These are phyloP conservation scores for Carpatolechia fugitivella DNA, from an alignment of 2,888 invertebrate species.

Conservation along the genomic window DNA sequence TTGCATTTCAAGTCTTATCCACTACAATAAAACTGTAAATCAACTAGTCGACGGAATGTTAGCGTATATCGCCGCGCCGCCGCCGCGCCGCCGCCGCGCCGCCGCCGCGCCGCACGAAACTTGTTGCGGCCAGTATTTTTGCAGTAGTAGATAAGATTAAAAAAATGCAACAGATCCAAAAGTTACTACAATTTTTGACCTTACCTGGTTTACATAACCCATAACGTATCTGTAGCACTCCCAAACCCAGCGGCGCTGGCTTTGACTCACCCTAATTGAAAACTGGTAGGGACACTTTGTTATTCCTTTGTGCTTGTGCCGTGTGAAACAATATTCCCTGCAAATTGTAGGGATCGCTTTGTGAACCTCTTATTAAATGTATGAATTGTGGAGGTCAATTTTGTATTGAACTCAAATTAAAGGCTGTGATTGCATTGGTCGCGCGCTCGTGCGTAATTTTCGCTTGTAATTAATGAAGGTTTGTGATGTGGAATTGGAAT, in stretches of 20 bases:
- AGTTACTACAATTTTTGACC: too few species aligned
- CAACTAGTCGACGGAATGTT: too few species aligned
- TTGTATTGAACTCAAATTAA: not conserved
- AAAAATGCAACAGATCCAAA: too few species aligned
- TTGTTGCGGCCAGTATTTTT: too few species aligned
- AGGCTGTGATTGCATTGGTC: not conserved
- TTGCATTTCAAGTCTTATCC: too few species aligned
- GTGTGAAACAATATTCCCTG: constrained; percentile 7
- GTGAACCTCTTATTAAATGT: not conserved
- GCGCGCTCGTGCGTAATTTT: too few species aligned
- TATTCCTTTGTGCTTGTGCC: constrained; percentile 11
- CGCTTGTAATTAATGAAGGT: not conserved
- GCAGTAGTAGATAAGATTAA: too few species aligned
- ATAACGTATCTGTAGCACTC: not conserved
- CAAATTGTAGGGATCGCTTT: constrained; percentile 3
- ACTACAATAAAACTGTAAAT: too few species aligned
- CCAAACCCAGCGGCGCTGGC: not conserved
- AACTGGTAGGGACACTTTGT: constrained; percentile 9
- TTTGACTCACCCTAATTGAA: constrained; percentile 30
- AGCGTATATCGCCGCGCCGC: too few species aligned
- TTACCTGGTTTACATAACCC: not conserved
- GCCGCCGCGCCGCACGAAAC: too few species aligned
- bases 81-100: too few species aligned
- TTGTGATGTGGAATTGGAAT: too few species aligned
- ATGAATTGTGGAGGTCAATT: not conserved